Conservation (phyloP, 2,797 vertebrate species). For the Bucorvus abyssinicus region DNA sequence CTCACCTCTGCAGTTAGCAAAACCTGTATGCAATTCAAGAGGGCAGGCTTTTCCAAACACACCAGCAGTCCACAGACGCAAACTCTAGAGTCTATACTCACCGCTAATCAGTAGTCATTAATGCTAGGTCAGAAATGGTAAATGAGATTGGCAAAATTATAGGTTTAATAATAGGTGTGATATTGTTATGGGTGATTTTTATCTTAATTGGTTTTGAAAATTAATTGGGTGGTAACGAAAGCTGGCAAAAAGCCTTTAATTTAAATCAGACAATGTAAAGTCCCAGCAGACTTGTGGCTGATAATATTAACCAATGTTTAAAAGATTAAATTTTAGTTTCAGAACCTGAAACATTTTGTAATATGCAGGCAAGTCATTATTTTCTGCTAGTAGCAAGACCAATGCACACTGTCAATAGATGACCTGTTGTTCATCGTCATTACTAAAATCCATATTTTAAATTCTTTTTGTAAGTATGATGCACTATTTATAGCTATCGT, state of each 20-base stretch:
- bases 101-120: constrained; percentile 51
- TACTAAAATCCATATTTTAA: constrained; percentile 5
- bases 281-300: constrained; percentile 20
- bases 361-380: constrained; percentile 40
- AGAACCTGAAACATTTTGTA: constrained; percentile 45
- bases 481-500: neutral
- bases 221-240: constrained; percentile 73
- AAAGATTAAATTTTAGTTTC: constrained; percentile 60
- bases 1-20: neutral
- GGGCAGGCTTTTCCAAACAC: constrained; percentile 12
- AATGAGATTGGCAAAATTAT: constrained; percentile 58
- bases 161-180: constrained; percentile 57
- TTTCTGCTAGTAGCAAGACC: constrained; percentile 23
- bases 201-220: constrained; percentile 77
- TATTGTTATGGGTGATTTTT: constrained; percentile 69
- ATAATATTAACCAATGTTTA: constrained; percentile 63
- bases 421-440: neutral
- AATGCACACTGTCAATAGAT: neutral
- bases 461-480: neutral
- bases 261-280: constrained; percentile 68
- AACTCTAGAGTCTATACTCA: neutral
- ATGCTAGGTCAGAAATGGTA: constrained; percentile 56
- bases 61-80: constrained; percentile 6
- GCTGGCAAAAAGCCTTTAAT: constrained; percentile 59
- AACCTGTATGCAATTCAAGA: neutral